A percentile compares a stretch with the other conserved stretches of the same genome.
phyloP scores from a whole-genome alignment of 2,113 vertebrate species.

The Vulpes ferrilata region DNA sequence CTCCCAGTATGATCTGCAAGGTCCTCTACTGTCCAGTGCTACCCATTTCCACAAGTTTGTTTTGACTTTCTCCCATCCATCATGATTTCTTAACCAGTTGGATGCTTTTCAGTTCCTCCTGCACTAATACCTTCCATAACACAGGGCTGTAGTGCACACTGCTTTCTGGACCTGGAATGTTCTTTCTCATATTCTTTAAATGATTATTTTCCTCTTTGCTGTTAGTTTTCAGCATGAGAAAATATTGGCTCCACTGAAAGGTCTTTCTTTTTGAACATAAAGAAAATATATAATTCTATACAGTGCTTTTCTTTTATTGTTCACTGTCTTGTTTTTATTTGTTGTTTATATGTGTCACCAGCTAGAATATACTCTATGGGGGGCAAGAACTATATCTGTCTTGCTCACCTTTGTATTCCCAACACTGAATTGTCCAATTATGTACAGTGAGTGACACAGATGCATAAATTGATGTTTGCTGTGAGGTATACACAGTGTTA shows the following conservation, averaged over 20 bases:
- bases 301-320: background rate
- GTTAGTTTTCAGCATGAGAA: background rate
- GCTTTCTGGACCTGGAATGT: background rate
- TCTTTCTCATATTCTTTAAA: background rate
- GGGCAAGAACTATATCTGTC: background rate
- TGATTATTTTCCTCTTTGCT: background rate
- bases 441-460: background rate
- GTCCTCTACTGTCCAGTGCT: background rate
- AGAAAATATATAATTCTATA: background rate
- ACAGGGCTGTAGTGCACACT: no score
- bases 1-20: background rate
- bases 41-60: background rate
- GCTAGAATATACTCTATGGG: background rate
- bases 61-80: background rate
- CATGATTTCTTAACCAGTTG: no score
- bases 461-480: background rate
- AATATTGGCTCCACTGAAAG: background rate
- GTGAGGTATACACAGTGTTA: background rate
- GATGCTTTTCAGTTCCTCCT: background rate
- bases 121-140: background rate
- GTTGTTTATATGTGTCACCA: background rate
- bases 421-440: background rate
- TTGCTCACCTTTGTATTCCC: background rate
- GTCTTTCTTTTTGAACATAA: background rate
- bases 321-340: background rate